Evolutionary conservation across 2,888 invertebrate genomes (phyloP).

Genomic region (Agonopterix alstromeriana): DNA sequence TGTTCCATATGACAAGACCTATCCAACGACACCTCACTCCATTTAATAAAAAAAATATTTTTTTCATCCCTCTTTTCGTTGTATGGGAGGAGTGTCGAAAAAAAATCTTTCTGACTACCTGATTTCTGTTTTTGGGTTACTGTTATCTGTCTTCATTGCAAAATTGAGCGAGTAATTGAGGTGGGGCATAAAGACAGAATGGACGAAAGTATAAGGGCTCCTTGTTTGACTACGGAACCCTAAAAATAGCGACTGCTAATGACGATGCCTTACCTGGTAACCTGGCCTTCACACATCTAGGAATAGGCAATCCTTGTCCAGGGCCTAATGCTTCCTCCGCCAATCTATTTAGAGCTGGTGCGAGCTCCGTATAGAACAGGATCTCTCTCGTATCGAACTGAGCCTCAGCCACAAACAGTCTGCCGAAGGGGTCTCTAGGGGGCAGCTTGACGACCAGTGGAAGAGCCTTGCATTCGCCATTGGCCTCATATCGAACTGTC

Average conservation of each 20-base stretch:
- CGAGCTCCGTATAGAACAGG: constrained; percentile 87
- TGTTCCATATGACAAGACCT: too few relatives aligned
- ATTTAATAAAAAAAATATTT: too few relatives aligned
- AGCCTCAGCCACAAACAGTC: constrained; percentile 88
- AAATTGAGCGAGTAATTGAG: too few relatives aligned
- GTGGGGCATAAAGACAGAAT: too few relatives aligned
- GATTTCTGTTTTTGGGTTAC: too few relatives aligned
- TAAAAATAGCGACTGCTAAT: neutral
- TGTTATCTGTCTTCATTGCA: too few relatives aligned
- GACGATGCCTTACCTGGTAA: constrained; percentile 61
- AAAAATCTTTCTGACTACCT: too few relatives aligned
- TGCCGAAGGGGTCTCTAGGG: constrained; percentile 86
- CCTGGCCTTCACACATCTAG: constrained; percentile 82
- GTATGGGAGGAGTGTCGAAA: too few relatives aligned
- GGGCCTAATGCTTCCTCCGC: constrained; percentile 75
- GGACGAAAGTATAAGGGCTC: too few relatives aligned
- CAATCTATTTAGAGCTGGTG: constrained; percentile 82
- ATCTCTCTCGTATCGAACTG: constrained; percentile 90
- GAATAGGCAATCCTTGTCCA: constrained; percentile 61
- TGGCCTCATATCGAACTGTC: constrained; percentile 78
- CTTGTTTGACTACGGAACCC: too few relatives aligned
- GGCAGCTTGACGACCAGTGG: constrained; percentile 84
- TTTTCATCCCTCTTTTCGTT: too few relatives aligned
- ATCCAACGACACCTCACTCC: too few relatives aligned
- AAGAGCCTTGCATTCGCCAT: constrained; percentile 45